Evolutionary conservation across 2,888 invertebrate genomes (phyloP).

Genomic region (Stenchaetothrips biformis): DNA sequence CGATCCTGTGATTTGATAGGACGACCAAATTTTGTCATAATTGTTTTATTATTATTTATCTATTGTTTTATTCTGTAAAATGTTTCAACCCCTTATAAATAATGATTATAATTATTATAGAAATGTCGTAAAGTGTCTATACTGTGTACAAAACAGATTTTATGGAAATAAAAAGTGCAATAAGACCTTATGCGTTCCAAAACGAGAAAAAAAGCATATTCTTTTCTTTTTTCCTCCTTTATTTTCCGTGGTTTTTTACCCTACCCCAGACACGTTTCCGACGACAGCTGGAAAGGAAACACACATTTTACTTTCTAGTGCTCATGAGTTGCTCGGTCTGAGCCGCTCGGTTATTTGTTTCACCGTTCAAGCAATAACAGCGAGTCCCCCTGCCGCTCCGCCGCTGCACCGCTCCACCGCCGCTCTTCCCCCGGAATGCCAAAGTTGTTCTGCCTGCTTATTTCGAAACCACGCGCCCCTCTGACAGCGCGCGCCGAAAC

Average conservation of each 20-base stretch:
- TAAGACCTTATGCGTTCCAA: constrained; percentile 10
- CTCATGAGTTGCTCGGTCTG: no score
- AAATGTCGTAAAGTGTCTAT: constrained; percentile 22
- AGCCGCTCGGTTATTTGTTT: constrained; percentile 4
- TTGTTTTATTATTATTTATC: constrained; percentile 5
- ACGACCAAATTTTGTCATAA: constrained; percentile 21
- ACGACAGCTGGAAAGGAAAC: neutral
- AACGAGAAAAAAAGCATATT: neutral
- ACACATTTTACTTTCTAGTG: neutral
- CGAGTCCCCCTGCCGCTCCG: neutral
- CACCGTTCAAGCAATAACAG: constrained; percentile 12
- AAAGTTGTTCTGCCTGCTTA: neutral
- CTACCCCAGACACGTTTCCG: neutral
- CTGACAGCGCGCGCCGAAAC: neutral
- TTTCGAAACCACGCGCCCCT: neutral
- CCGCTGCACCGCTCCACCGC: neutral
- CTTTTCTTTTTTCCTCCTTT: neutral
- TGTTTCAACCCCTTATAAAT: constrained; percentile 2
- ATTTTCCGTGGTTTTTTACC: neutral
- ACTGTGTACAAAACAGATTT: constrained; percentile 18
- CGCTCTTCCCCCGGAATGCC: neutral
- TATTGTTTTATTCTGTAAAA: constrained; percentile 24
- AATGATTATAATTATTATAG: constrained; percentile 16
- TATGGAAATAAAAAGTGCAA: constrained; percentile 19
- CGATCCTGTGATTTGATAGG: constrained; percentile 21